Evolutionary conservation across 2,797 vertebrate species (phyloP).

Genomic region (Cynopterus sphinx): DNA sequence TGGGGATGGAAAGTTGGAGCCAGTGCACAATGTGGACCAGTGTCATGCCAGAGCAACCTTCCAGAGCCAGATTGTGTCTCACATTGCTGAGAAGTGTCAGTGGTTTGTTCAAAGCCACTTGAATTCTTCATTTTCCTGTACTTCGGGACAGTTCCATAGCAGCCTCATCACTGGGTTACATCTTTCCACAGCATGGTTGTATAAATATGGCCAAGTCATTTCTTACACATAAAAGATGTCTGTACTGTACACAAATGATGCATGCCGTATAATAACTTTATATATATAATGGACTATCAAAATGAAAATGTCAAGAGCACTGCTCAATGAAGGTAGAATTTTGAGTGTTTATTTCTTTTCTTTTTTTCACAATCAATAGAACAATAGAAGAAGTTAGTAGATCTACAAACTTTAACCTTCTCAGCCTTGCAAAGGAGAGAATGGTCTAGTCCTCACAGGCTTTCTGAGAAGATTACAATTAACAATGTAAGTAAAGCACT

Average conservation of each 20-base stretch:
- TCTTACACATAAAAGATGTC: neutral
- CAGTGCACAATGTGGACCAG: fast-evolving
- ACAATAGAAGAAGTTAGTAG: neutral
- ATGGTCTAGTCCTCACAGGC: neutral
- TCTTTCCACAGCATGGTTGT: neutral
- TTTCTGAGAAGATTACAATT: neutral
- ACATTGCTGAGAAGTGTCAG: neutral
- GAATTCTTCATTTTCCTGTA: neutral
- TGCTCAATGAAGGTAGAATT: neutral
- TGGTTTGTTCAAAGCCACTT: neutral
- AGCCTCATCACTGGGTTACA: neutral
- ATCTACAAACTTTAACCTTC: neutral
- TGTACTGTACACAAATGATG: neutral
- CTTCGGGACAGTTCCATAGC: neutral
- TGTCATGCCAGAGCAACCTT: neutral
- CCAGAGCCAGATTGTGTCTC: neutral
- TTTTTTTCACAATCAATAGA: neutral
- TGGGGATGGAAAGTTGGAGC: neutral
- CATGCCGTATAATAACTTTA: neutral
- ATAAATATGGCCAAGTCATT: neutral
- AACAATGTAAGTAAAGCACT: neutral
- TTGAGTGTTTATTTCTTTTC: neutral
- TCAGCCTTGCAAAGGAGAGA: neutral
- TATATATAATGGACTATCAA: neutral
- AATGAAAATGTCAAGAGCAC: too few relatives aligned